A percentile compares a stretch with the other conserved stretches of the same genome.
These are phyloP conservation scores for Poeciliopsis turrubarensis DNA, from an alignment of 2,113 vertebrate genomes.

Conservation along the genomic window DNA sequence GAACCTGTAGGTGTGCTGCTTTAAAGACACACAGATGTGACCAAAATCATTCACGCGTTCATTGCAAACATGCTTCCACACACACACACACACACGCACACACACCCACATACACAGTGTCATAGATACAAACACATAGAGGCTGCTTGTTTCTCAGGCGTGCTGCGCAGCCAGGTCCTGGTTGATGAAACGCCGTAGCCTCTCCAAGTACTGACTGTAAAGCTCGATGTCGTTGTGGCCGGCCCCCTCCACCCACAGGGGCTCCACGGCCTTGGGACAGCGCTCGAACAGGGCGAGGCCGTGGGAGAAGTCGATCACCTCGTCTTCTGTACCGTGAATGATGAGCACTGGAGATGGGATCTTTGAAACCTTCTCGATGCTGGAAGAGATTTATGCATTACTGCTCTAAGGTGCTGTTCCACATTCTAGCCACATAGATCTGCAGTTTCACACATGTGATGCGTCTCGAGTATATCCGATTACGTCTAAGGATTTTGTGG, in stretches of 20 bases:
- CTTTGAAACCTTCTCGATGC: conserved; percentile 98
- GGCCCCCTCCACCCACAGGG: conserved; percentile 96
- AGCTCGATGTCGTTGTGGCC: conserved; percentile 99
- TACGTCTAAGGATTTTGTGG: neutral
- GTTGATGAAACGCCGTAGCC: conserved; percentile 95
- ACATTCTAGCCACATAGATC: neutral
- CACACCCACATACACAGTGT: conserved; percentile 16
- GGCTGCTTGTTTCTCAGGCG: conserved; percentile 67
- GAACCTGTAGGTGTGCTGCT: conserved; percentile 54
- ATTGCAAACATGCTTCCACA: conserved; percentile 32
- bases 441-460: neutral
- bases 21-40: conserved; percentile 73
- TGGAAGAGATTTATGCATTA: conserved; percentile 60
- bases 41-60: conserved; percentile 37
- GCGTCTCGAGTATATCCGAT: neutral
- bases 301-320: conserved; percentile 98
- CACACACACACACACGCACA: conserved; percentile 17
- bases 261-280: conserved; percentile 97
- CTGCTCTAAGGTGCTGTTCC: neutral
- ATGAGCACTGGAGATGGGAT: conserved; percentile 97
- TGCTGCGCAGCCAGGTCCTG: conserved; percentile 90
- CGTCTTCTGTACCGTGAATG: conserved; percentile 97
- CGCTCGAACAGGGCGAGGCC: conserved; percentile 96
- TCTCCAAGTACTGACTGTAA: conserved; percentile 98
- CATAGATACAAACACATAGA: conserved; percentile 50